phyloP scores from a whole-genome alignment of 2,888 invertebrate species.

The Erebia aethiops region DNA sequence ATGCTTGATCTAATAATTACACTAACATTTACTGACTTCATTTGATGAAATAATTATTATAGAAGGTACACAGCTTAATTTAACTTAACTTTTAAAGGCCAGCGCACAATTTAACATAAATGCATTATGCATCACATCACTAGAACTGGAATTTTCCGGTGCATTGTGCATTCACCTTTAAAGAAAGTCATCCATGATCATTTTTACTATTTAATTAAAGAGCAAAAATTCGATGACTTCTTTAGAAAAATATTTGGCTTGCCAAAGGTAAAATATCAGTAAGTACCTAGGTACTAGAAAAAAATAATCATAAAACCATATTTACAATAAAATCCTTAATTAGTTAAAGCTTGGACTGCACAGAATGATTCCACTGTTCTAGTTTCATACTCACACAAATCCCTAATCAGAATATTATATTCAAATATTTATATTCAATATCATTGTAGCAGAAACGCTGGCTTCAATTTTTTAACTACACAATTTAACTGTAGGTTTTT shows the following conservation, averaged over 20 bases:
- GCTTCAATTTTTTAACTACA: not conserved
- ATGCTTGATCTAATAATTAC: constrained; percentile 26
- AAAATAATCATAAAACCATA: constrained; percentile 12
- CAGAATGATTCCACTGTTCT: not conserved
- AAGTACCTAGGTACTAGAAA: not conserved
- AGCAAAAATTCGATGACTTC: constrained; percentile 17
- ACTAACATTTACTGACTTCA: constrained; percentile 31
- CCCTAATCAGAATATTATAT: not conserved
- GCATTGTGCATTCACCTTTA: too few species aligned
- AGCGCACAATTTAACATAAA: not conserved
- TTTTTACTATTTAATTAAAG: not conserved
- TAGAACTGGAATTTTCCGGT: too few species aligned
- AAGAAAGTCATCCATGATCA: not conserved
- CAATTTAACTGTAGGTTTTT: not conserved
- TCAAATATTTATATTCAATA: not conserved
- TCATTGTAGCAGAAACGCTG: not conserved
- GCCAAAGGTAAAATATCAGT: not conserved
- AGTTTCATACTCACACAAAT: not conserved
- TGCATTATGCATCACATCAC: not conserved
- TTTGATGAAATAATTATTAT: constrained; percentile 28
- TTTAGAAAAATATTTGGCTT: constrained; percentile 19
- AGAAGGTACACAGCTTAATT: not conserved
- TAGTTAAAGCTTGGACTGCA: not conserved
- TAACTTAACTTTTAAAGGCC: not conserved
- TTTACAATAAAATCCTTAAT: not conserved